Conservation (phyloP, 37 sponge, comb jelly and placozoan genomes). For the Aplysina aerophoba region DNA sequence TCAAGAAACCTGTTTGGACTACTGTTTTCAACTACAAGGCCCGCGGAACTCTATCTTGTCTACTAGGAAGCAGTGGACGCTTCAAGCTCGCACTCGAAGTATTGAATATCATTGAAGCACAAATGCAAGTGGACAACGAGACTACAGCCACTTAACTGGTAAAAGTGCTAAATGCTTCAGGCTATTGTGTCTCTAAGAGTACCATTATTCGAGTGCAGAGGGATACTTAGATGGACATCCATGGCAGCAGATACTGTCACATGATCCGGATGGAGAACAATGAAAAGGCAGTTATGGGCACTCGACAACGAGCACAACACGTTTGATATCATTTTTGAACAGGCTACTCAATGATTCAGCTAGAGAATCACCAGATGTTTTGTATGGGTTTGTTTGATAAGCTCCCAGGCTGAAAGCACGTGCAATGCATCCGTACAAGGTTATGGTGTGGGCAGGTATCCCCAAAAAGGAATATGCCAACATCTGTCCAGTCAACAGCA, state of each 20-base stretch:
- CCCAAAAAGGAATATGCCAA: no score
- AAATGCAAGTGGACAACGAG: conserved; percentile 37
- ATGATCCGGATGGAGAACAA: no score
- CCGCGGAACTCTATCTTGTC: background rate
- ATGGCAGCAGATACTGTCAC: conserved; percentile 41
- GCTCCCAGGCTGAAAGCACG: no score
- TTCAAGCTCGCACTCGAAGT: background rate
- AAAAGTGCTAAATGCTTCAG: background rate
- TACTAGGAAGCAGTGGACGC: background rate
- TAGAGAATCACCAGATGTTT: background rate
- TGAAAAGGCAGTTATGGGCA: no score
- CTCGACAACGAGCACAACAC: no score
- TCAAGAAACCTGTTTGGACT: background rate
- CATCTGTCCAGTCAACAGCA: no score
- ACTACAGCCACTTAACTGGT: conserved; percentile 24
- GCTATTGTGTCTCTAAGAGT: background rate
- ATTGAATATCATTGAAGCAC: conserved; percentile 9
- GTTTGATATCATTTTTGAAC: no score
- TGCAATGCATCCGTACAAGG: no score
- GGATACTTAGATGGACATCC: conserved; percentile 42
- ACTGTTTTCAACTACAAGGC: background rate
- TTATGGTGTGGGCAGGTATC: no score
- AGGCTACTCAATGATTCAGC: background rate
- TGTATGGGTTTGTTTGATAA: background rate
- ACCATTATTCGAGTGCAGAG: conserved; percentile 9